Base-by-base conservation (phyloP, 92 coral and sea anemone genomes). In the Hydrozoanthus gracilis region DNA sequence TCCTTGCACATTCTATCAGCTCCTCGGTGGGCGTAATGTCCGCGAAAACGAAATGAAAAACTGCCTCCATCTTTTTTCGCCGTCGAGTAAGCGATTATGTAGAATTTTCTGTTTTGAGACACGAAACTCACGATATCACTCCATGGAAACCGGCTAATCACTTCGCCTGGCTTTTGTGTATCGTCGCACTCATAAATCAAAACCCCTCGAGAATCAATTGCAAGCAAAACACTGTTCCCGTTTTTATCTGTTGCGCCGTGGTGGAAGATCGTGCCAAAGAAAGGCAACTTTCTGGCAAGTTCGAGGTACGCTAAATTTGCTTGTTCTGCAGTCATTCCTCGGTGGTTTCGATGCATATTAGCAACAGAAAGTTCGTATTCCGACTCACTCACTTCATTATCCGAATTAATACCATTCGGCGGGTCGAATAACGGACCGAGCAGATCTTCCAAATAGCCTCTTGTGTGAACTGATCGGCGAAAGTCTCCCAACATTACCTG, bases 331-430 rank as follows among this genome's bases (percentile, higher is more conserved):
- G 87, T 87, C 91, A 95, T 86, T 6, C 98, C 99, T 49, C 54
- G 82, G 77, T 93, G 93, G 39, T 92, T 88, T 45, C 94, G 93
- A 84, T 97, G 99, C 18, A 79, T 78, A 8, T 86, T 73, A 10
- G 85, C 85, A 6, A 97, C 98, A 87, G 94, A 77, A 15, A 77
- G 86, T 89, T 95, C 98, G 88, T 97, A 97, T 9, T 92, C 89
- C 2, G 87, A 79, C 67, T 94, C 95, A 47, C 86, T 89, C 20
- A 95, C 88, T 85, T 92, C 95, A 50, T 71, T 79, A 47, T 89
- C 94, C 12, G 92, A 97, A 89, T 97, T 97, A 54, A 97, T 92
- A 14, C 98, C 98, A 87, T 93, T 95, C 10, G 99, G 99, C 15
- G 95, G 91, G 47, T 91, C 98, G 78, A 93, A 95, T 51, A 97